A percentile compares a stretch with the other conserved stretches of the same genome.
phyloP scores from a whole-genome alignment of 2,797 vertebrate genomes.

The Cygnus olor region DNA sequence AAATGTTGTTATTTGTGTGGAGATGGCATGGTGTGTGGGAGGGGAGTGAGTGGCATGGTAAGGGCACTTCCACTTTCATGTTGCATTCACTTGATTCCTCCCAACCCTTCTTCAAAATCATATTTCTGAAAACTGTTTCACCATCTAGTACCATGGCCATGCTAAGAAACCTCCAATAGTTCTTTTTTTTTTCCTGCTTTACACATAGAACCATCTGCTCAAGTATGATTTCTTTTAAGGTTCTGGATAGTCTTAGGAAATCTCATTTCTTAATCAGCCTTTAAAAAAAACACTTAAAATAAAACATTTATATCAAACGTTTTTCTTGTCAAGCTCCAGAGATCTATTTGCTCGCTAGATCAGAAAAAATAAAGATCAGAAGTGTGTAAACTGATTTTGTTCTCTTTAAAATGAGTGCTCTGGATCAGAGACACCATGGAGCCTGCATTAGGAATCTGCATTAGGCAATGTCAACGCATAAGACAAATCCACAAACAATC shows the following conservation, averaged over 20 bases:
- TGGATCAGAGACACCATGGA: background rate
- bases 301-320: background rate
- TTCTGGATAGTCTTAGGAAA: background rate
- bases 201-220: background rate
- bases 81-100: background rate
- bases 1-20: background rate
- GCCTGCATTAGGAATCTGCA: background rate
- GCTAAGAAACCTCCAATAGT: background rate
- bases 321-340: background rate
- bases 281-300: background rate
- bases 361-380: background rate
- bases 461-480: background rate
- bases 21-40: background rate
- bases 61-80: slow-evolving; percentile 17
- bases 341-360: background rate
- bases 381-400: background rate
- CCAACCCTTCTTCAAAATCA: background rate
- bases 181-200: background rate
- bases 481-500: background rate
- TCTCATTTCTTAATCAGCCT: background rate
- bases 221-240: background rate
- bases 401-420: background rate
- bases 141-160: background rate
- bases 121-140: background rate
- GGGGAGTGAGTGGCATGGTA: background rate